These are phyloP conservation scores for Cryptotis parvus DNA, from an alignment of 2,113 vertebrate genomes.

Conservation along the genomic window DNA sequence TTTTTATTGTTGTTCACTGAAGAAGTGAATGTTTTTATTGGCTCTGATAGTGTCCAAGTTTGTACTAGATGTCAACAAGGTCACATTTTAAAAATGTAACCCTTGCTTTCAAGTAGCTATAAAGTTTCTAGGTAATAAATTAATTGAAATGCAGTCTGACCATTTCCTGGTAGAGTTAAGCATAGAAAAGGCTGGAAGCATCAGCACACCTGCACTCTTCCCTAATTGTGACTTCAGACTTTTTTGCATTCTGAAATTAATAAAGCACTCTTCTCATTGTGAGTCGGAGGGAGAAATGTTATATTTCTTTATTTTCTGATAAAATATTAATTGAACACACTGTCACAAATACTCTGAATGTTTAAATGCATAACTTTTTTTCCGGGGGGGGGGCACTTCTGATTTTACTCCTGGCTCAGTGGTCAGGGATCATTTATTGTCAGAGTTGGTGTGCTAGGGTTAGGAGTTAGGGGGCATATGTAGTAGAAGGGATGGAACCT, in stretches of 20 bases:
- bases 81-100: background rate
- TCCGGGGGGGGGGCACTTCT: too few relatives aligned
- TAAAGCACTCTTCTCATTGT: background rate
- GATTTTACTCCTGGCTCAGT: too few relatives aligned
- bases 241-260: background rate
- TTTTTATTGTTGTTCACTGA: background rate
- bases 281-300: background rate
- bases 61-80: background rate
- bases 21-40: background rate
- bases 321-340: background rate
- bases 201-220: background rate
- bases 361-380: background rate
- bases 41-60: background rate
- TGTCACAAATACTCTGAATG: constrained; percentile 1
- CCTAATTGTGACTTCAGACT: background rate
- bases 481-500: too few relatives aligned
- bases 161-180: background rate
- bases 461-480: too few relatives aligned
- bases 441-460: too few relatives aligned
- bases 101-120: background rate
- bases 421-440: too few relatives aligned
- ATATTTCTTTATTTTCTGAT: background rate
- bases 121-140: background rate
- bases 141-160: background rate
- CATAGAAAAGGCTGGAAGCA: background rate